phyloP scores from a whole-genome alignment of 2,888 invertebrate genomes.

The Meloe dianella region DNA sequence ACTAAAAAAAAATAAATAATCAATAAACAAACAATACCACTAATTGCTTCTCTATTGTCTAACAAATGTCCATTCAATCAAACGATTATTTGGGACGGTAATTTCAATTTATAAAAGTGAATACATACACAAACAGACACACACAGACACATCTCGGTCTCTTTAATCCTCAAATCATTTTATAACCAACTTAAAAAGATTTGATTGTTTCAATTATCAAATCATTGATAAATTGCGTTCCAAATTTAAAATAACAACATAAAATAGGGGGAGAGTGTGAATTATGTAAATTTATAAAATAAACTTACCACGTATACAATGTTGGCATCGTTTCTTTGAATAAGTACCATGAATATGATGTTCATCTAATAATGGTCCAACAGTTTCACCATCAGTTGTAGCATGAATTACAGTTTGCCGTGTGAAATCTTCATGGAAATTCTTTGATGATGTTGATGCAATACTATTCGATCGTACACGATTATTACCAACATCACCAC shows the following conservation, averaged over 20 bases:
- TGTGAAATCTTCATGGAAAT: slow-evolving; percentile 54
- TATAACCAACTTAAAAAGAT: slow-evolving; percentile 32
- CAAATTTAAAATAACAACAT: slow-evolving; percentile 27
- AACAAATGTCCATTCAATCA: slow-evolving; percentile 15
- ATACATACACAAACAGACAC: neutral
- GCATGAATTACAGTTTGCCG: slow-evolving; percentile 49
- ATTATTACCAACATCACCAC: slow-evolving; percentile 49
- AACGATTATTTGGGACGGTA: slow-evolving; percentile 10
- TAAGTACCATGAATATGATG: slow-evolving; percentile 57
- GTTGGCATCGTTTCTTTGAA: slow-evolving; percentile 55
- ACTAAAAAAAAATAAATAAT: neutral
- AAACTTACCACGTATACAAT: slow-evolving; percentile 54
- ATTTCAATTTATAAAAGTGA: neutral
- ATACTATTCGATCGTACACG: slow-evolving; percentile 55
- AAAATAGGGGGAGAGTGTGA: slow-evolving; percentile 22
- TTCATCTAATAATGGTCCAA: slow-evolving; percentile 50
- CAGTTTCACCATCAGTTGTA: slow-evolving; percentile 42
- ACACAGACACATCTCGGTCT: neutral
- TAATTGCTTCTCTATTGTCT: slow-evolving; percentile 22
- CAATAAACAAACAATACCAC: slow-evolving; percentile 11
- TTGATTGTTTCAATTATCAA: slow-evolving; percentile 46
- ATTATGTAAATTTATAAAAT: slow-evolving; percentile 20
- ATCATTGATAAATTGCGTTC: slow-evolving; percentile 45
- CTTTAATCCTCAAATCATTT: neutral
- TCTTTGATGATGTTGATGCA: slow-evolving; percentile 48